Percentiles rank a stretch among this genome's conserved stretches.
phyloP scores from a whole-genome alignment of 2,113 vertebrate genomes.

The Rutilus rutilus region DNA sequence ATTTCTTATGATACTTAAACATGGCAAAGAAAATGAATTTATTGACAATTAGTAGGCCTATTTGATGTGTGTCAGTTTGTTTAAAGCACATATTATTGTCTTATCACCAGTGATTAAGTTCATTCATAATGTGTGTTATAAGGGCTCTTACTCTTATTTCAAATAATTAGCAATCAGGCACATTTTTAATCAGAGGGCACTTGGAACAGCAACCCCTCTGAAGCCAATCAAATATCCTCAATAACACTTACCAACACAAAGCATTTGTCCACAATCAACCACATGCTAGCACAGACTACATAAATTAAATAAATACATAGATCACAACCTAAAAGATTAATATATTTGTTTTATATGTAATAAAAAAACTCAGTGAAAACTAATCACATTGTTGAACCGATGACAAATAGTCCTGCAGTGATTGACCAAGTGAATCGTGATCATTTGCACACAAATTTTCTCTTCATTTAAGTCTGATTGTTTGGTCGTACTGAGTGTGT shows the following conservation, averaged over 20 bases:
- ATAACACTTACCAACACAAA: neutral
- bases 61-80: neutral
- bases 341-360: neutral
- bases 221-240: conserved; percentile 13
- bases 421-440: neutral
- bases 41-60: neutral
- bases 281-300: neutral
- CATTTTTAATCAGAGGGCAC: conserved; percentile 17
- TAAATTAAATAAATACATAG: neutral
- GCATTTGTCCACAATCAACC: neutral
- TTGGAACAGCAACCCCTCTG: conserved; percentile 13
- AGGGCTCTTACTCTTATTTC: conserved; percentile 25
- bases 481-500: neutral
- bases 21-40: neutral
- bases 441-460: neutral
- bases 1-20: neutral
- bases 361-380: neutral
- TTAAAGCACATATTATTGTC: conserved; percentile 7
- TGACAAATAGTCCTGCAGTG: neutral
- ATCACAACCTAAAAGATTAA: neutral
- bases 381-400: neutral
- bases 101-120: conserved; percentile 12
- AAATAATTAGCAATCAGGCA: conserved; percentile 40
- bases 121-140: conserved; percentile 9
- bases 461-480: neutral